These are phyloP conservation scores for Agapornis roseicollis DNA, from an alignment of 2,113 vertebrate species.

Conservation along the genomic window DNA sequence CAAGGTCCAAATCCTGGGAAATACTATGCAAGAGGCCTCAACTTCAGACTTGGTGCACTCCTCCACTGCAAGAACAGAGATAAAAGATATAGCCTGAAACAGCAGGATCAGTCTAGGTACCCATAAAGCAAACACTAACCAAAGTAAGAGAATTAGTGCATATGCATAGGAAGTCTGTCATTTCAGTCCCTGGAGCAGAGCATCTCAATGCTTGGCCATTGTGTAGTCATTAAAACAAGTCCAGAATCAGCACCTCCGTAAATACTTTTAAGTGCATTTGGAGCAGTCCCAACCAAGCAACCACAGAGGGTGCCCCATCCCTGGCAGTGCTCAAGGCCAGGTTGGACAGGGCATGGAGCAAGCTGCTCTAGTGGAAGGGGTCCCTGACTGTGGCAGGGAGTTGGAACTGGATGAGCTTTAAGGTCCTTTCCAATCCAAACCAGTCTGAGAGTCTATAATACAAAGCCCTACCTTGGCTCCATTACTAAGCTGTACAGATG, in stretches of 20 bases:
- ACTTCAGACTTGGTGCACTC: background rate
- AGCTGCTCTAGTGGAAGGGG: background rate
- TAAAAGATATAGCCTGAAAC: background rate
- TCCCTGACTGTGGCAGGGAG: background rate
- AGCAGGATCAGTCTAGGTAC: background rate
- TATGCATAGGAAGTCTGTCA: background rate
- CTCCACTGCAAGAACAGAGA: background rate
- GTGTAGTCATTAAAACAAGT: background rate
- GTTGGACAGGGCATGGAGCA: background rate
- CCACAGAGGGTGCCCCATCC: background rate
- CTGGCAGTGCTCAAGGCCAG: background rate
- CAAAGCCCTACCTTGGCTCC: background rate
- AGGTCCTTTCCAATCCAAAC: background rate
- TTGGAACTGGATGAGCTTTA: background rate
- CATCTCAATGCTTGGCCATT: background rate
- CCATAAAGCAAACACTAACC: background rate
- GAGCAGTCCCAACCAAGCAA: rapidly evolving
- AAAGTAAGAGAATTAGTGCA: background rate
- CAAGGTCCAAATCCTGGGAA: background rate
- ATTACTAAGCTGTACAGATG: background rate
- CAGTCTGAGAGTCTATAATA: background rate
- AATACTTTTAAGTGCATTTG: background rate
- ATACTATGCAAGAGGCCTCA: rapidly evolving
- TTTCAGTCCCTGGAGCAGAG: background rate
- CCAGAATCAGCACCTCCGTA: background rate